Percentiles rank a stretch among this genome's conserved stretches.
Conservation (phyloP, 2,113 vertebrate species). For the Poecilia latipinna region DNA sequence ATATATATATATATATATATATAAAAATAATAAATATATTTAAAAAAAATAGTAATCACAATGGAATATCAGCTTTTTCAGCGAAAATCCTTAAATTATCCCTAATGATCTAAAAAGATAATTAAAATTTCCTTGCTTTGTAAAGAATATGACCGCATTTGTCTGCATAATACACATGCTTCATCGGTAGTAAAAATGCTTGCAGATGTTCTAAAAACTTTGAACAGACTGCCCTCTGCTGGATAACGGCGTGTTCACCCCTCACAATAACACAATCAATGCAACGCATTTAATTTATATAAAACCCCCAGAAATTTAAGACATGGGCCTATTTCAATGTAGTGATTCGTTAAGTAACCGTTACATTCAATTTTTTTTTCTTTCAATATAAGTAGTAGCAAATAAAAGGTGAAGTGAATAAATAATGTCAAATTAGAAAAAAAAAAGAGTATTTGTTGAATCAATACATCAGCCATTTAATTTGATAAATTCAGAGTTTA, state of each 20-base stretch:
- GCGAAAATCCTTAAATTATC: background rate
- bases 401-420: background rate
- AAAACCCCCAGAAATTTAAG: too few relatives aligned
- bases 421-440: background rate
- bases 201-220: conserved; percentile 30
- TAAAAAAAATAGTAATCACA: background rate
- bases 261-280: background rate
- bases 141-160: background rate
- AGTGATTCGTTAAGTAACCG: too few relatives aligned
- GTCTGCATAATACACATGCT: background rate
- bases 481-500: background rate
- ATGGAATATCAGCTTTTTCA: background rate
- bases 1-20: too few relatives aligned
- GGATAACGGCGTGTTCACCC: conserved; percentile 20
- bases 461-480: background rate
- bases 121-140: background rate
- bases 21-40: too few relatives aligned
- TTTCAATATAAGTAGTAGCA: background rate
- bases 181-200: background rate
- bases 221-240: conserved; percentile 74
- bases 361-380: too few relatives aligned
- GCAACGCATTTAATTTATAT: background rate
- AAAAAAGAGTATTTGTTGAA: background rate
- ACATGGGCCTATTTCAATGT: too few relatives aligned
- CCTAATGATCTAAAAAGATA: conserved; percentile 5